Base-by-base conservation (phyloP, 2,888 invertebrate genomes). In the Pyrochroa serraticornis region DNA sequence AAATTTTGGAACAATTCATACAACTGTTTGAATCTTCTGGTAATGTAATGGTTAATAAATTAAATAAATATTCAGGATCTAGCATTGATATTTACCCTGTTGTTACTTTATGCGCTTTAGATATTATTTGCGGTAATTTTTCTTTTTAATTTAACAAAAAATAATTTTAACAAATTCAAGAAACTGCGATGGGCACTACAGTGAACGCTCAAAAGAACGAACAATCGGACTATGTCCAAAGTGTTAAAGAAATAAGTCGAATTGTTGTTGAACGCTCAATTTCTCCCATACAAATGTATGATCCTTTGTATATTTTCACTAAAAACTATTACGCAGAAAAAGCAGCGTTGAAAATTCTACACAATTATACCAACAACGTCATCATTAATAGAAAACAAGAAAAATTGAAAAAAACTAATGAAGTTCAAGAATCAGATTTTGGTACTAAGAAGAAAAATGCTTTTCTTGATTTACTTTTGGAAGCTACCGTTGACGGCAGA, bases 141-240 rank as follows among this genome's bases (percentile, higher is more conserved):
- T 33, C 33, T 33, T 33, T 33, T 7, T 8, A 33, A 8, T 8
- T 33, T 7, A 33, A 33, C 6, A 46, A 10, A 35, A 7, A 9
- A 42, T 42, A 7, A 12, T 14, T 38, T 38, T 7, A 7, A 9
- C 6, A n/a, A 10, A 46, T 46, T 6, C 12, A 2, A 90, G 93
- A 93, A 80, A 88, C 91, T 7, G 89, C 93, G 7, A 94, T 94
- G 93, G 94, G 93, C 0, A 84, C 87, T 7, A 83, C 84, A 30
- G 80, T 91, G 0, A 82, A 90, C 71, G 90, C 92, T 0, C 93
- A 93, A 75, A 80, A 80, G 3, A 81, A 88, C 69, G 81, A 81
- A 6, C 83, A 89, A 62, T 89, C 89, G 0, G 83, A 85, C 64
- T 93, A 92, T 72, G 89, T 92, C 0, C 80, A 82, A 68, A 86